Evolutionary conservation across 2,888 invertebrate species (phyloP), one percentile per base, ranked within the genome.

Genomic region (Synergus umbraculus): DNA sequence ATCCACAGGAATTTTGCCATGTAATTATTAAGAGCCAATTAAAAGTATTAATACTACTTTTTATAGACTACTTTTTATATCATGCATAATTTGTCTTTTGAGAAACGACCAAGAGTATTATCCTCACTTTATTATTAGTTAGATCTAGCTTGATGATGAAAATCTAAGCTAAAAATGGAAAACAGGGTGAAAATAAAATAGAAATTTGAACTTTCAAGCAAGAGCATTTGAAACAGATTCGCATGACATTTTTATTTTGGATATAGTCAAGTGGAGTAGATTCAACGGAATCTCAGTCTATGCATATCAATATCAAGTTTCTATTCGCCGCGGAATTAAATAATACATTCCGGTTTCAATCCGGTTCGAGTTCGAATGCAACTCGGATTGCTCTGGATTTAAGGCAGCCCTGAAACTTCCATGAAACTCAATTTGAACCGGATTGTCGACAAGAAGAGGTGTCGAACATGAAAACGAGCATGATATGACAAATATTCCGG

Each of bases 401-500:
- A n/a, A 73, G 73, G n/a, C 54, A 73, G 54, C 37, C 29, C 73
- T 54, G 29, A 73, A 54, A 73, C 54, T 41, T 54, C 73, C n/a
- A 54, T 73, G 73, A 73, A 73, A 73, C 73, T 73, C 54, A 73
- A 73, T 73, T 49, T 73, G 49, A 73, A 37, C 37, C 7, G 15
- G 37, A 73, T 54, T 73, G 54, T 8, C 29, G 49, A 37, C 49
- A 54, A 73, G n/a, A 73, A 15, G 49, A 69, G 15, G 15, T n/a
- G 49, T 54, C 69, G 49, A 73, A 73, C 49, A 54, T 49, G 37
- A 15, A 2, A 66, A 66, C 8, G 9, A 43, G 43, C 9, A 43
- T 9, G 43, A 29, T 66, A 43, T 43, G 43, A 44, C 9, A 73
- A 73, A 29, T 41, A 13, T 54, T 41, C n/a, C n/a, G 15, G 5